Evolutionary conservation across 1,140 invertebrate genomes (phyloP), one percentile per base, ranked within the genome.

Genomic region (Epicauta chinensis): DNA sequence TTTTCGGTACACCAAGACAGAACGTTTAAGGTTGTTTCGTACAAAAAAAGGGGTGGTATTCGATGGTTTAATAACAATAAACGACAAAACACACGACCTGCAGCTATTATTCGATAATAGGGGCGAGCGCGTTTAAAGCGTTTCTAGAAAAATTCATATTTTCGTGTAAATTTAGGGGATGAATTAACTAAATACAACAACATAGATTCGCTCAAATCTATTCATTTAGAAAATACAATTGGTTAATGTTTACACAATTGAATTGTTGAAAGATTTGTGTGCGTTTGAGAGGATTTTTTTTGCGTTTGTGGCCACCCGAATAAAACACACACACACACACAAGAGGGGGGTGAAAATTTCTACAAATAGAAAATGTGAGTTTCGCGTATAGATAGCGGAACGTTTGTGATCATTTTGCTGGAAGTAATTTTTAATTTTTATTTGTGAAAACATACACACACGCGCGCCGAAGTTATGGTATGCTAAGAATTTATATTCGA

Each of bases 401-500:
- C 31, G 44, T 53, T 58, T 62, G 49, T 57, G 60, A 55, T 53
- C 59, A 54, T 42, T 23, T 42, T 42, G 54, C 56, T 51, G 63
- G 61, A 62, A 65, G 48, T 60, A 65, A 65, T 65, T 65, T 65
- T 65, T 65, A 65, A 65, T 63, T 65, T 65, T 58, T 60, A 65
- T 65, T 63, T 60, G 61, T 43, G 58, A 62, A 64, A 64, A 59
- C 60, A 57, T 60, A 62, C 57, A 53, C 23, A 23, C 23, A 23
- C 23, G 7, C 7, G 23, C 23, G 23, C 7, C 23, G 55, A 39
- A 51, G 56, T 55, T 49, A 53, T 61, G 64, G 60, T 67, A 67
- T 67, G 65, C 62, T 59, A 63, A 60, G 65, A 67, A 67, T 67
- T 65, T 65, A 67, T 67, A 67, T 67, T 65, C 63, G 51, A 58